Evolutionary conservation across 2,113 vertebrate genomes (phyloP), one percentile per base, ranked within the genome.

Genomic region (Vulpes vulpes): DNA sequence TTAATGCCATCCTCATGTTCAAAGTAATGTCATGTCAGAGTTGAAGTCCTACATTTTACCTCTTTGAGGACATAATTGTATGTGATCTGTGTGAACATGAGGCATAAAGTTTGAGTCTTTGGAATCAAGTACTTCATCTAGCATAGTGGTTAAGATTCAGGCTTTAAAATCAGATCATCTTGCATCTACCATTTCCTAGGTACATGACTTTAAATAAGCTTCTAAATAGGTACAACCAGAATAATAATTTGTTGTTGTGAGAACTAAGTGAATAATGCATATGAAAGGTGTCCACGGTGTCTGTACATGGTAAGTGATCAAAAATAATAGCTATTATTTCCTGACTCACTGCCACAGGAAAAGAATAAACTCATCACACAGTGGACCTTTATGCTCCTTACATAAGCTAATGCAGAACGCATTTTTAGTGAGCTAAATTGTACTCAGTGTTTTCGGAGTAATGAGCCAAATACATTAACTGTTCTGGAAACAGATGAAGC

Each of bases 391-490:
- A 43, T 79, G 60, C n/a, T 89, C 64, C 73, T 97, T 93, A 85
- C n/a, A 82, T 92, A 97, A 97, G 81, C 95, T 85, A 90, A 94
- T 15, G 30, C 64, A 32, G 57, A 83, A 60, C 82, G 78, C 23
- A 65, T 89, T 95, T 97, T 96, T 65, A 96, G 35, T 78, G 71
- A 96, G 60, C 65, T 96, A 97, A 98, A 95, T 97, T 97, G 93
- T 95, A 74, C 93, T 96, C 88, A 78, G 87, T 97, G 94, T 97
- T 97, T 97, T 94, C 88, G 95, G 91, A 98, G 94, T 97, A 98
- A 98, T 98, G 88, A 98, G 84, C 96, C 97, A 96, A 98, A 92
- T 94, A 93, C 90, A 97, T 98, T 92, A 97, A 94, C 92, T 95
- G 38, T 97, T 97, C 97, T 98, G 91, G 80, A 94, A 98, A 91